Evolutionary conservation across 37 sponge, comb jelly and placozoan species (phyloP), one percentile per base, ranked within the genome.

Genomic region (Aplysina aerophoba): DNA sequence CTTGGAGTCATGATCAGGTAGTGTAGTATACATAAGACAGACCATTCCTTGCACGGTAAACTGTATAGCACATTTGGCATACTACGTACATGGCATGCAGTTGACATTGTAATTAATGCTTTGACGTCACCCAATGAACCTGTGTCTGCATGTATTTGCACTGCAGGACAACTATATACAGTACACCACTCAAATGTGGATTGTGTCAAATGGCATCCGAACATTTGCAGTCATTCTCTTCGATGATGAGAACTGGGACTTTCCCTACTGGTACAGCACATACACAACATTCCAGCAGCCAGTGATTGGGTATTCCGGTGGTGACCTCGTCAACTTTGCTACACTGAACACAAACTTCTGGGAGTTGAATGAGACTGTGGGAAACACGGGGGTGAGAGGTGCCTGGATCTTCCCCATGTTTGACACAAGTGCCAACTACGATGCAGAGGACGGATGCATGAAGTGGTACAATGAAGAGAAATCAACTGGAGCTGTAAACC

Each of bases 261-360:
- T 69, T 30, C 33, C 71, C 71, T 69, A 69, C 34, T 69, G 71
- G 71, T 69, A 69, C 71, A 69, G 34, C 1, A 4, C 15, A 27
- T 69, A 69, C 71, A 31, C 19, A 30, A n/a, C n/a, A 44, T 69
- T 17, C 31, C 0, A 30, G 4, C 28, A 35, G 13, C 71, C 71
- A 34, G 87, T 90, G 40, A 79, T 90, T 41, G 91, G 91, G 36
- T 68, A 90, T 68, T 80, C 86, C 34, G 66, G 80, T 55, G 82
- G 57, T 1, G 87, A 90, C 31, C 82, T 50, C n/a, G 15, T 67
- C 30, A 86, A 62, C 83, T 64, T 79, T 67, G 63, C 34, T 14
- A 56, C 44, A 0, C n/a, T 22, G 16, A 12, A 28, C 53, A 35
- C 30, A 17, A 41, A 83, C 5, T 85, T 66, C 40, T 36, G 69